A percentile compares a stretch with the other conserved stretches of the same genome.
Evolutionary conservation across 2,888 invertebrate genomes (phyloP).

Genomic region (Polydesmus complanatus): DNA sequence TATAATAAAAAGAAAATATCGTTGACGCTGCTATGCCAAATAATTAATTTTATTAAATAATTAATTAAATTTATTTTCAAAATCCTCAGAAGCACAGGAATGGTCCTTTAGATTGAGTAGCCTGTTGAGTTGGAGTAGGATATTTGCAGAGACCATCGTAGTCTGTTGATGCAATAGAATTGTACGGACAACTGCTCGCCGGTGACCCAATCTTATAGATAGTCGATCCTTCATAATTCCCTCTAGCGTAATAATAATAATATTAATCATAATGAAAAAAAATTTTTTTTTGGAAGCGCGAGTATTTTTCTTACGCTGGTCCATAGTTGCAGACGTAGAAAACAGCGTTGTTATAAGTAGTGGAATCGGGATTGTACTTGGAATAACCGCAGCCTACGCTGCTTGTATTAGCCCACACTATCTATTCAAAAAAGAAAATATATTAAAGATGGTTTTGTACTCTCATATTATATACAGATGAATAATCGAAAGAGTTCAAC

Average conservation of each 20-base stretch:
- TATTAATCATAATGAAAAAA: background rate
- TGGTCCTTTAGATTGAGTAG: too few species aligned
- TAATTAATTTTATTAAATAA: too few species aligned
- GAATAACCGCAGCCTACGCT: background rate
- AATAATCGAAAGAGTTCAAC: too few species aligned
- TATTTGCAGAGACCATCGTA: background rate
- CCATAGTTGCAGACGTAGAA: background rate
- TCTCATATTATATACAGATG: too few species aligned
- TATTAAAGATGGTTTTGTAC: too few species aligned
- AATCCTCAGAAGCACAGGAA: too few species aligned
- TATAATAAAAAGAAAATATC: too few species aligned
- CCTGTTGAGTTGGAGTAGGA: too few species aligned
- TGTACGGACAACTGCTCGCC: background rate
- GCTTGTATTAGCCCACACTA: background rate
- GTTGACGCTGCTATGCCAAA: too few species aligned
- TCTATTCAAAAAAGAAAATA: background rate
- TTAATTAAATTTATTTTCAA: too few species aligned
- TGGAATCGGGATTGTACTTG: background rate
- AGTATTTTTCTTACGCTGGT: background rate
- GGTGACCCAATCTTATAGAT: background rate
- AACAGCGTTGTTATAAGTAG: background rate
- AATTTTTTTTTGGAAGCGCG: background rate
- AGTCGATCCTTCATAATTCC: background rate
- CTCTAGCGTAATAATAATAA: background rate
- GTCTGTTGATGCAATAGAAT: background rate